Percentiles rank a stretch among this genome's conserved stretches.
These are phyloP conservation scores for Microtus obscurus DNA, from an alignment of 2,797 vertebrate species.

Conservation along the genomic window DNA sequence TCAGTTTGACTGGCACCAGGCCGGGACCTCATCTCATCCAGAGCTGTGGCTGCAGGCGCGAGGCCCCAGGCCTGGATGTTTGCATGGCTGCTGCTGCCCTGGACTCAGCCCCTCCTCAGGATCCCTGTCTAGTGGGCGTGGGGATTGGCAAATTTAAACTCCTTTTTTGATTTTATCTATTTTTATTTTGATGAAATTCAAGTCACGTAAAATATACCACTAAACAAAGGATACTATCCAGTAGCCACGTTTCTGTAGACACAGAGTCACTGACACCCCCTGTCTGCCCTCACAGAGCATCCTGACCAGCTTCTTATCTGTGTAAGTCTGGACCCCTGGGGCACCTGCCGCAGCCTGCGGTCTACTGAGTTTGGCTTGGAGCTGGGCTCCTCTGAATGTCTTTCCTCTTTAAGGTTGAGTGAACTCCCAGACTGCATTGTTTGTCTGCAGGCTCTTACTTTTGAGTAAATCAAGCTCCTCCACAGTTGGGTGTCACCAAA, in stretches of 20 bases:
- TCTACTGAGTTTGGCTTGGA: not conserved
- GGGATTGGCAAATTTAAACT: not conserved
- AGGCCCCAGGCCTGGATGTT: not conserved
- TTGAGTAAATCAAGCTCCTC: not conserved
- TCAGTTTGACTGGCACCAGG: not conserved
- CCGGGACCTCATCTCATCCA: not conserved
- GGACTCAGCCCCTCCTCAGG: not conserved
- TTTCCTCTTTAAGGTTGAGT: not conserved
- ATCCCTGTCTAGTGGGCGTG: not conserved
- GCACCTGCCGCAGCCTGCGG: rapidly evolving
- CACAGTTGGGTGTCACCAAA: not conserved
- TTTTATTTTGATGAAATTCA: not conserved
- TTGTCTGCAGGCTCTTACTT: too few species aligned
- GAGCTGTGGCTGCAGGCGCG: not conserved
- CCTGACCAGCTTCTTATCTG: not conserved
- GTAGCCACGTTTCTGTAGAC: not conserved
- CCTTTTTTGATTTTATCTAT: not conserved
- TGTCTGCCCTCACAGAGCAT: not conserved
- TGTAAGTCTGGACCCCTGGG: not conserved
- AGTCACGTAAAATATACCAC: not conserved
- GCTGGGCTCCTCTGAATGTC: not conserved
- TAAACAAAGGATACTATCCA: not conserved
- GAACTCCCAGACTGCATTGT: not conserved
- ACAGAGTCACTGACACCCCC: not conserved
- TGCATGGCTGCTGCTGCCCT: not conserved